Evolutionary conservation across 2,888 invertebrate genomes (phyloP).

Genomic region (Meliscaeva auricollis): DNA sequence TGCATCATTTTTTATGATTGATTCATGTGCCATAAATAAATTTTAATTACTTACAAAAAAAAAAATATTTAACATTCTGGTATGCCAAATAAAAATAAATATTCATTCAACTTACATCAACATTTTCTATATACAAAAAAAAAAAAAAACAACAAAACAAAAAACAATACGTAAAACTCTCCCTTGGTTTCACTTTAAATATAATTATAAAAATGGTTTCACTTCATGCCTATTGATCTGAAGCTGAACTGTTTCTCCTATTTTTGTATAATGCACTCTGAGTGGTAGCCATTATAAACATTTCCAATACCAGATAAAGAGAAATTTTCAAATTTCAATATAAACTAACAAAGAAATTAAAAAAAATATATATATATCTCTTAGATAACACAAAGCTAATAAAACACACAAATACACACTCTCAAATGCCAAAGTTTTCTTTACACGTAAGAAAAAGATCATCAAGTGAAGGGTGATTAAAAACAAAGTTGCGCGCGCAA

Average conservation of each 20-base stretch:
- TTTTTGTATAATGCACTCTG: not conserved
- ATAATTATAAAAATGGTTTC: constrained; percentile 52
- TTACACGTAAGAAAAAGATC: constrained; percentile 12
- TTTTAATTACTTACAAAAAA: constrained; percentile 8
- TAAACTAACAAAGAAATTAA: not conserved
- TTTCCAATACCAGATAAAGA: constrained; percentile 63
- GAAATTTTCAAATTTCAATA: constrained; percentile 70
- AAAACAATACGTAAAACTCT: constrained; percentile 48
- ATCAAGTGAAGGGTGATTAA: constrained; percentile 74
- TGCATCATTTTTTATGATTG: not conserved
- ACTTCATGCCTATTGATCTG: constrained; percentile 53
- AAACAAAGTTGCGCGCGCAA: constrained; percentile 53
- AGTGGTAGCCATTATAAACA: constrained; percentile 46
- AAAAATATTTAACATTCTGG: constrained; percentile 17
- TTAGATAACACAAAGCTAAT: constrained; percentile 61
- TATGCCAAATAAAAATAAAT: constrained; percentile 17
- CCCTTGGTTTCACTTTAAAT: constrained; percentile 74
- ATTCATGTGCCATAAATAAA: constrained; percentile 6
- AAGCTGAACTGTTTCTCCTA: not conserved
- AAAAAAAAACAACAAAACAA: not conserved
- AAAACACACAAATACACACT: constrained; percentile 3
- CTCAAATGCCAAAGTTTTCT: constrained; percentile 9
- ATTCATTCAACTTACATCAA: constrained; percentile 36
- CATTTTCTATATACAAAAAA: not conserved
- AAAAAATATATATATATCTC: constrained; percentile 53